Conservation (phyloP, 2,888 invertebrate species). For the Agrochola macilenta region DNA sequence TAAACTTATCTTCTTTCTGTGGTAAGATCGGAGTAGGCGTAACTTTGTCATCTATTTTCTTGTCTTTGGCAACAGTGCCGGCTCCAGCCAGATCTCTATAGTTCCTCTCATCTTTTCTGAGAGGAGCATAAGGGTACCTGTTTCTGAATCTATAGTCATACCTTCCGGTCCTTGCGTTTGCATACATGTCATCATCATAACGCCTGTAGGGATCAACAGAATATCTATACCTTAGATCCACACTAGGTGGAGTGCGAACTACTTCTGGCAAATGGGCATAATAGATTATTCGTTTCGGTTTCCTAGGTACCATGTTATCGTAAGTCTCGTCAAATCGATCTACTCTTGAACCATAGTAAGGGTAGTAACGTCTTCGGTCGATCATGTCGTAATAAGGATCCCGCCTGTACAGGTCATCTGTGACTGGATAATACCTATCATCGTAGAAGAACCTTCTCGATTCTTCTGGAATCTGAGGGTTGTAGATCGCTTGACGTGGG, state of each 20-base stretch:
- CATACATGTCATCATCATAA: conserved; percentile 83
- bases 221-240: conserved; percentile 90
- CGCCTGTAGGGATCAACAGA: conserved; percentile 85
- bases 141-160: conserved; percentile 86
- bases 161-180: conserved; percentile 82
- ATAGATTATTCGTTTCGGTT: conserved; percentile 92
- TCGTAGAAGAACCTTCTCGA: conserved; percentile 84
- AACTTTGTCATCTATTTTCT: conserved; percentile 86
- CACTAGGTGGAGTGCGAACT: conserved; percentile 91
- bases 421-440: conserved; percentile 80
- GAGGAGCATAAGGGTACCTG: conserved; percentile 84
- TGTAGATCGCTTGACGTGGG: conserved; percentile 87
- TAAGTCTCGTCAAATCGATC: conserved; percentile 86
- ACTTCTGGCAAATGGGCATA: conserved; percentile 93
- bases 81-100: conserved; percentile 86
- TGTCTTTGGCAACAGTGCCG: conserved; percentile 83
- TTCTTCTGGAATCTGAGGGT: conserved; percentile 82
- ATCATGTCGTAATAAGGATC: conserved; percentile 86
- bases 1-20: conserved; percentile 83
- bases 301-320: conserved; percentile 84
- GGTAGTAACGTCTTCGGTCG: conserved; percentile 80
- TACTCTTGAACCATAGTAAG: conserved; percentile 79
- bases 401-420: conserved; percentile 84
- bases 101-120: conserved; percentile 87
- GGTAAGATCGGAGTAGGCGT: conserved; percentile 86